These are phyloP conservation scores for Clepsis dumicolana DNA, from an alignment of 2,888 invertebrate genomes.

Conservation along the genomic window DNA sequence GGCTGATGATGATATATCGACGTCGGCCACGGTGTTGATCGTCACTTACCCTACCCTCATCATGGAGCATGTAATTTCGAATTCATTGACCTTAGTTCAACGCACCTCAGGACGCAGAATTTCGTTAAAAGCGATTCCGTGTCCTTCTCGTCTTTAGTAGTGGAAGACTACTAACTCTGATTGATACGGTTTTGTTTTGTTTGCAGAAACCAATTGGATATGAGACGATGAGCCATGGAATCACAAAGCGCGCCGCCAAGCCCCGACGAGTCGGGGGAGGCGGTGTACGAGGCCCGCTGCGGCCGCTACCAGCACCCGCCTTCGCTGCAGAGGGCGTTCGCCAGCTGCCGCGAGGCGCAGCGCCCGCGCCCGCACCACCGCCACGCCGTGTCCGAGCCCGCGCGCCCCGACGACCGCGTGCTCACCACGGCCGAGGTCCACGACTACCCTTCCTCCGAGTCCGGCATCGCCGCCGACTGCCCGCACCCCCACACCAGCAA, in stretches of 20 bases:
- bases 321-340: constrained; percentile 76
- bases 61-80: constrained; percentile 79
- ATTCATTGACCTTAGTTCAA: constrained; percentile 80
- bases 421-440: constrained; percentile 82
- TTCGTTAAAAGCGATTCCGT: constrained; percentile 60
- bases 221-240: constrained; percentile 85
- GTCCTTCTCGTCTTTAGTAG: constrained; percentile 20
- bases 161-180: not conserved
- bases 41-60: constrained; percentile 85
- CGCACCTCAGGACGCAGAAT: constrained; percentile 56
- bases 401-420: constrained; percentile 79
- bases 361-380: constrained; percentile 77
- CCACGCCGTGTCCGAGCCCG: constrained; percentile 79
- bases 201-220: constrained; percentile 74
- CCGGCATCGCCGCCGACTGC: constrained; percentile 83
- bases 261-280: constrained; percentile 85
- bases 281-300: constrained; percentile 91
- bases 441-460: constrained; percentile 84
- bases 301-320: constrained; percentile 89
- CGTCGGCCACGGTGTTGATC: constrained; percentile 82
- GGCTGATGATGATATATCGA: constrained; percentile 85
- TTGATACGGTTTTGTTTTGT: constrained; percentile 50
- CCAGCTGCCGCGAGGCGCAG: constrained; percentile 77
- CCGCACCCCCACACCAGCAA: constrained; percentile 79
- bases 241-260: constrained; percentile 86